Percentiles rank a stretch among this genome's conserved stretches.
Evolutionary conservation across 2,888 invertebrate genomes (phyloP).

Genomic region (Clanis bilineata): DNA sequence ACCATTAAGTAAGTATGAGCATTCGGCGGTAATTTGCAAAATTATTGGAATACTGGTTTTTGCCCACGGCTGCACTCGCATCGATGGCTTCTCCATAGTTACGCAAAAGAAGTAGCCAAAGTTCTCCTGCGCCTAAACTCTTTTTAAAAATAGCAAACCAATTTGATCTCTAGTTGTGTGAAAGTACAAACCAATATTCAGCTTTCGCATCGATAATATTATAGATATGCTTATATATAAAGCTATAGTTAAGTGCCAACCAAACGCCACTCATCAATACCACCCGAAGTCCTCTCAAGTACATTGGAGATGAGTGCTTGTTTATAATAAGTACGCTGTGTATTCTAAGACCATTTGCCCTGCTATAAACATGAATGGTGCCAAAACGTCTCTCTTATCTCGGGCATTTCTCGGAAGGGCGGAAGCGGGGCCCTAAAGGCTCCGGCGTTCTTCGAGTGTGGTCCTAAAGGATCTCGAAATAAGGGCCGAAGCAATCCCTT

Average conservation of each 20-base stretch:
- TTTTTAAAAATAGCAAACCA: too few species aligned
- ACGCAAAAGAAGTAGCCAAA: too few species aligned
- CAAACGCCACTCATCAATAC: not conserved
- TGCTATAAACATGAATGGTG: constrained; percentile 81
- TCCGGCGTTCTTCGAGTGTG: constrained; percentile 73
- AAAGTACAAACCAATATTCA: too few species aligned
- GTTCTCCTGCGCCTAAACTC: too few species aligned
- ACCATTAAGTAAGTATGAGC: too few species aligned
- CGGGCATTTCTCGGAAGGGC: constrained; percentile 76
- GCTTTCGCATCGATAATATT: too few species aligned
- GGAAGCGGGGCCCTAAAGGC: constrained; percentile 75
- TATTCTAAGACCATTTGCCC: constrained; percentile 78
- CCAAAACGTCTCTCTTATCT: constrained; percentile 82
- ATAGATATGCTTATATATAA: too few species aligned
- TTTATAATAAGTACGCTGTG: constrained; percentile 78
- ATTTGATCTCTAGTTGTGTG: too few species aligned
- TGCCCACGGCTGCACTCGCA: too few species aligned
- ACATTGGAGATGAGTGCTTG: constrained; percentile 62
- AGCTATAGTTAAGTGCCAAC: not conserved
- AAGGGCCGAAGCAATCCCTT: constrained; percentile 71
- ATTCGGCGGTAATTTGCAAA: too few species aligned
- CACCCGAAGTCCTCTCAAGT: constrained; percentile 36
- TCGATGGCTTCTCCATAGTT: too few species aligned
- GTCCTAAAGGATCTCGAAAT: constrained; percentile 77
- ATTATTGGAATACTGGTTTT: too few species aligned